Evolutionary conservation across 2,113 vertebrate genomes (phyloP).

Genomic region (Scomber japonicus): DNA sequence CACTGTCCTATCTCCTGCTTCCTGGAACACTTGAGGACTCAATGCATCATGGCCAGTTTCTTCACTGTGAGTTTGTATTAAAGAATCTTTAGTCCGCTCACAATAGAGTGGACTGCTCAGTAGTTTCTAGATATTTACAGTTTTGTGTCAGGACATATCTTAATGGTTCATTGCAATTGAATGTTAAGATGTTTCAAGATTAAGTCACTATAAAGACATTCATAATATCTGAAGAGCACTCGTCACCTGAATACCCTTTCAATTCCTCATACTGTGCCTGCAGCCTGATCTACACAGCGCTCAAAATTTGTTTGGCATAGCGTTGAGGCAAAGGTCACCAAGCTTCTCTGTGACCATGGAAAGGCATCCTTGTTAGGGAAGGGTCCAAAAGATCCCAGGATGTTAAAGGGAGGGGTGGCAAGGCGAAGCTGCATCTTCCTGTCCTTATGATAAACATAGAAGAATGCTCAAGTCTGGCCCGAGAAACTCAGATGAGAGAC

Average conservation of each 20-base stretch:
- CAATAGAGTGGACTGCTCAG: background rate
- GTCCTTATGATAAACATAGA: constrained; percentile 77
- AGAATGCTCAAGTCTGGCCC: constrained; percentile 63
- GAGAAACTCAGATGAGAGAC: constrained; percentile 74
- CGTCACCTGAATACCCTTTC: background rate
- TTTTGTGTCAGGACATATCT: background rate
- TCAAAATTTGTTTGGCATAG: background rate
- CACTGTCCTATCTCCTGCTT: constrained; percentile 61
- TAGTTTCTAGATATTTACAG: background rate
- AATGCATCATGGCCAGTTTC: constrained; percentile 21
- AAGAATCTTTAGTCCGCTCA: constrained; percentile 1
- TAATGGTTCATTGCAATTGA: background rate
- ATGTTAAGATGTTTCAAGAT: background rate
- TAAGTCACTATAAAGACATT: background rate
- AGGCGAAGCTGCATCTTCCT: constrained; percentile 79
- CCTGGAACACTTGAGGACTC: constrained; percentile 60
- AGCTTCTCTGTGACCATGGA: constrained; percentile 54
- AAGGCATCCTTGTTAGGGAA: constrained; percentile 52
- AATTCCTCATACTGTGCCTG: background rate
- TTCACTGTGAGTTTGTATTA: constrained; percentile 17
- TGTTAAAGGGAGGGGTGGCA: constrained; percentile 77
- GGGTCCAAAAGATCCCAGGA: constrained; percentile 78
- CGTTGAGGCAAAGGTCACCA: constrained; percentile 41
- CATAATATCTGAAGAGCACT: background rate
- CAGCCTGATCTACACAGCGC: background rate